Evolutionary conservation across 2,888 invertebrate genomes (phyloP), one percentile per base, ranked within the genome.

Genomic region (Thera obeliscata): DNA sequence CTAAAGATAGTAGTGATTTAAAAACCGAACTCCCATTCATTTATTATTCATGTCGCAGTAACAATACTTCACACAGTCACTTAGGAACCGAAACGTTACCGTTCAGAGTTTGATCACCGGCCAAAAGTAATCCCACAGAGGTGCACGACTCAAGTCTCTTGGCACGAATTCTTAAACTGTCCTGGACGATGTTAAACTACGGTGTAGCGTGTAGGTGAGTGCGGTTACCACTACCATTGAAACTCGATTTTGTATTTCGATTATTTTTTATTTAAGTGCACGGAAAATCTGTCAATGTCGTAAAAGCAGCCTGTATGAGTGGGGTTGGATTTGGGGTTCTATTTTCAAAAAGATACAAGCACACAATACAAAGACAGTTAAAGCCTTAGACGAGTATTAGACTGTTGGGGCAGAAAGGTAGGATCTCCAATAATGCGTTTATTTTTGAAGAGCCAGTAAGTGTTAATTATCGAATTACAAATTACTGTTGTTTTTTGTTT

Each of bases 111-210:
- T 87, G 88, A 88, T 87, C 84, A 79, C 77, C 77, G 77, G 87
- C 87, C 88, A 88, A 89, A 84, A 85, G 86, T 85, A 86, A 87
- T 86, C 81, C 83, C 84, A 83, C 83, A 81, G 83, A 85, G 83
- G 84, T 84, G 76, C 76, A 79, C 81, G 80, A 82, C 86, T 85
- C 85, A 81, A 80, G 81, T 80, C 81, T 88, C 82, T 89, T 90
- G 90, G 90, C 90, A 90, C 86, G 82, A 80, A 79, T 83, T 84
- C 87, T 86, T 88, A 85, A 86, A 86, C 82, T 81, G 80, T 81
- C 78, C 78, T 78, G 60, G 62, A 73, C 76, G 77, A 81, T 78
- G 81, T 79, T 80, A 80, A 79, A 81, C 80, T 77, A 75, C 46
- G 50, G 64, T 56, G 59, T 64, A 64, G 55, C 54, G 12, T 46